Percentiles rank a stretch among this genome's conserved stretches.
Evolutionary conservation across 2,113 vertebrate species (phyloP).

Genomic region (Vireo altiloquus): DNA sequence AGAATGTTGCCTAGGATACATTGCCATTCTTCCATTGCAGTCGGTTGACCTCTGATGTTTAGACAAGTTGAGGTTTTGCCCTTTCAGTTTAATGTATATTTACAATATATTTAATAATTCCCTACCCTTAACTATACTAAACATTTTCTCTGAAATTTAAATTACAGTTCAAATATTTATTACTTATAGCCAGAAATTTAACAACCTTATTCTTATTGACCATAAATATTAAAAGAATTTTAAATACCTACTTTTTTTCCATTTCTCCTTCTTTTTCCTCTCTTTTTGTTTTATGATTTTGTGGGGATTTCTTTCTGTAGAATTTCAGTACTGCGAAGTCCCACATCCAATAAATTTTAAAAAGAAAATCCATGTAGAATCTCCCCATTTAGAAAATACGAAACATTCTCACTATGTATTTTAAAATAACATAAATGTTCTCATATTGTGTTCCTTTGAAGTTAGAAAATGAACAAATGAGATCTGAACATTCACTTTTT

Average conservation of each 20-base stretch:
- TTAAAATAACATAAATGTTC: not conserved
- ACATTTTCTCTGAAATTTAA: not conserved
- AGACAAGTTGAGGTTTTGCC: not conserved
- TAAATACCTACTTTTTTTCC: rapidly evolving
- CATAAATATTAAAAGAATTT: not conserved
- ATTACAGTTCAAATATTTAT: not conserved
- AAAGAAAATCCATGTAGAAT: not conserved
- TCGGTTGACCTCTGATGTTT: not conserved
- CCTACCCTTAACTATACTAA: not conserved
- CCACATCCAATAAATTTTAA: not conserved
- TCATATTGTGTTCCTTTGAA: not conserved
- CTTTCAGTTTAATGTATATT: not conserved
- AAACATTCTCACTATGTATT: not conserved
- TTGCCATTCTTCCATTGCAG: not conserved
- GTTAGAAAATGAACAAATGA: not conserved
- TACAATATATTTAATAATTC: not conserved
- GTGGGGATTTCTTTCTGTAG: not conserved
- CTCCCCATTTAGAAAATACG: not conserved
- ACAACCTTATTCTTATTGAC: not conserved
- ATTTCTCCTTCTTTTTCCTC: not conserved
- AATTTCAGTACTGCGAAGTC: not conserved
- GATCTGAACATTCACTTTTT: not conserved
- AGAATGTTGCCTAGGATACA: not conserved
- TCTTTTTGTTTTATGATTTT: not conserved
- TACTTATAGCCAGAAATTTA: not conserved